phyloP scores from a whole-genome alignment of 2,113 vertebrate genomes.

The Heterotis niloticus region DNA sequence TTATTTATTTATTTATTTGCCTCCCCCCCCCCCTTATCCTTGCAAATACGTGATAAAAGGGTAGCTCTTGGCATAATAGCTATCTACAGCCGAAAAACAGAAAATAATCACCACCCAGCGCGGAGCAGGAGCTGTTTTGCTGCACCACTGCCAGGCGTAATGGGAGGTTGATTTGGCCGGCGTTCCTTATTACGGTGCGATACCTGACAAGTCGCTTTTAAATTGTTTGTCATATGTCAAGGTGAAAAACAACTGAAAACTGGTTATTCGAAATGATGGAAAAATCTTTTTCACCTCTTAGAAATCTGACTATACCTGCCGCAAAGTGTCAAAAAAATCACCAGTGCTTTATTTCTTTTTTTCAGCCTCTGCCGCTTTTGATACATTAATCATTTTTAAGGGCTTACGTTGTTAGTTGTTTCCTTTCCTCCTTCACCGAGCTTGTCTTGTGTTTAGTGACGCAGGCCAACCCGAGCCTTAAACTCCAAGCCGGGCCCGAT shows the following conservation, averaged over 20 bases:
- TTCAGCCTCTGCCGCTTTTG: slow-evolving; percentile 57
- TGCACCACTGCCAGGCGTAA: slow-evolving; percentile 34
- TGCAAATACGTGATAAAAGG: slow-evolving; percentile 34
- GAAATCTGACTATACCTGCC: slow-evolving; percentile 32
- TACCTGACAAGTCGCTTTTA: slow-evolving; percentile 42
- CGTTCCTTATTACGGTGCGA: slow-evolving; percentile 29
- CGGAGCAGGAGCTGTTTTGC: slow-evolving; percentile 26
- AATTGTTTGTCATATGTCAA: slow-evolving; percentile 39
- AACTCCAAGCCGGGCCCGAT: slow-evolving; percentile 54
- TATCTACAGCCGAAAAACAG: slow-evolving; percentile 39
- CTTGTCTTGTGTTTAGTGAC: slow-evolving; percentile 64
- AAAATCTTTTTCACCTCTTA: slow-evolving; percentile 35
- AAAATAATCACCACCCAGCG: slow-evolving; percentile 31
- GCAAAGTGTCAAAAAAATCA: slow-evolving; percentile 52
- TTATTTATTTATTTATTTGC: slow-evolving; percentile 21
- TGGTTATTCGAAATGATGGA: slow-evolving; percentile 37
- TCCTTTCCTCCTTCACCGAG: slow-evolving; percentile 49
- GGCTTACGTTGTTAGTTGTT: slow-evolving; percentile 57
- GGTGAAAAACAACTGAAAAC: slow-evolving; percentile 38
- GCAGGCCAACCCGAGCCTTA: slow-evolving; percentile 58
- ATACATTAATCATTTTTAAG: slow-evolving; percentile 60
- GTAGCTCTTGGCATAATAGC: slow-evolving; percentile 36
- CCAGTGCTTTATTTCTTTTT: slow-evolving; percentile 46
- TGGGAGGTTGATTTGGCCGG: slow-evolving; percentile 40
- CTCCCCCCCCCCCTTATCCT: slow-evolving; percentile 23